Base-by-base conservation (phyloP, 1,140 invertebrate genomes). In the Drosophila athabasca region DNA sequence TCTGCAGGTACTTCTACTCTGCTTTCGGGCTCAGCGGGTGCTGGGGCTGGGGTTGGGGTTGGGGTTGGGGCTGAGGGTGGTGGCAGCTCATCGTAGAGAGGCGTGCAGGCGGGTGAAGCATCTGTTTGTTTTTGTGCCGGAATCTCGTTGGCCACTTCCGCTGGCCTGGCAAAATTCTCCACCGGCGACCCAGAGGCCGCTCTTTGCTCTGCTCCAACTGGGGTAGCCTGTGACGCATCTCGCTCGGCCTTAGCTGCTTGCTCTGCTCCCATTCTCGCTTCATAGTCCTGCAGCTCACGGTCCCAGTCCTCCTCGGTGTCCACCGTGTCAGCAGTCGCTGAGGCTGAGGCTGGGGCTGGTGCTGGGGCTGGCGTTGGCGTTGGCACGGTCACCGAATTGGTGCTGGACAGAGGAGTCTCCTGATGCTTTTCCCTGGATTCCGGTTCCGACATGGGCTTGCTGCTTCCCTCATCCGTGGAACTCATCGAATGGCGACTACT, bases 221-320 rank as follows among this genome's bases (percentile, higher is more conserved):
- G 31, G 3, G 31, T 35, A 9, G 2, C 31, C 9, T 35, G 3
- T 11, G 3, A 3, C 3, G 9, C 31, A 35, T 11, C 31, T 35
- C 31, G 31, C 31, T 3, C 31, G 9, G 31, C 31, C 31, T 35
- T 35, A 48, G 74, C 59, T 13, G 78, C 62, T 43, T 82, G 75
- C 6, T 87, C 66, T 3, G 72, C 66, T 17, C 90, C 76, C 73
- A 72, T 67, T 70, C 85, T 70, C 35, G 76, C 82, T 58, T 91
- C 83, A 43, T 90, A 90, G 31, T 91, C 90, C 53, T 79, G 68
- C 4, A 91, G 73, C 48, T 91, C 90, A 6, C 68, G 73, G 76
- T 91, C 90, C 90, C 90, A 91, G 68, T 91, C 90, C 15, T 88
- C 90, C 68, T 91, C 90, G 8, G 90, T 91, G 22, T 91, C 90